A percentile compares a stretch with the other conserved stretches of the same genome.
Evolutionary conservation across 2,888 invertebrate species (phyloP).

Genomic region (Xylota sylvarum): DNA sequence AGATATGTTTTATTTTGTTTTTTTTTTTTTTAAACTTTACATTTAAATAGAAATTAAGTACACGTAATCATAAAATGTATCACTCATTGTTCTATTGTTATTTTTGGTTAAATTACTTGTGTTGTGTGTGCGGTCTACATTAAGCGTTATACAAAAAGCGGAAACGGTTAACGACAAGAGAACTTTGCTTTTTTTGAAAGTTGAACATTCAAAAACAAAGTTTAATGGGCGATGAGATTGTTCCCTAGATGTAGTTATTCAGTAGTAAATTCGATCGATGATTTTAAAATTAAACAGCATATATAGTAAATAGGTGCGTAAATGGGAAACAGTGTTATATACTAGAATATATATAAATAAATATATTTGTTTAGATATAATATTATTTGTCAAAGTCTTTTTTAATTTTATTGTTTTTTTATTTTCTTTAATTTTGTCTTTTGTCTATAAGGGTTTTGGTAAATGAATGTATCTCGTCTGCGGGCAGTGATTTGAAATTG

Average conservation of each 20-base stretch:
- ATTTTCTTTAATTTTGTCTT: slow-evolving; percentile 21
- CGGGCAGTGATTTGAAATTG: slow-evolving; percentile 3
- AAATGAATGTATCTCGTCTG: neutral
- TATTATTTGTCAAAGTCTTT: slow-evolving; percentile 76
- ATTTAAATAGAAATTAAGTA: slow-evolving; percentile 73
- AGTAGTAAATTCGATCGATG: slow-evolving; percentile 65
- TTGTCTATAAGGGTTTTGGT: slow-evolving; percentile 9
- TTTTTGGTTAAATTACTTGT: slow-evolving; percentile 75
- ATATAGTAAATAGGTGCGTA: neutral
- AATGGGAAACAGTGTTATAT: slow-evolving; percentile 24
- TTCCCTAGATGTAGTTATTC: slow-evolving; percentile 46
- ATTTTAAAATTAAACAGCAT: slow-evolving; percentile 65
- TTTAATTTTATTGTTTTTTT: slow-evolving; percentile 20
- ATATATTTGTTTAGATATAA: slow-evolving; percentile 42
- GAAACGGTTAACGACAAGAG: slow-evolving; percentile 73
- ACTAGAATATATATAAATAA: slow-evolving; percentile 47
- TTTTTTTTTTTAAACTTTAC: slow-evolving; percentile 21
- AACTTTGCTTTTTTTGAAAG: slow-evolving; percentile 45
- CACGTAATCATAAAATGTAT: slow-evolving; percentile 71
- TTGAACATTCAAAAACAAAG: slow-evolving; percentile 17
- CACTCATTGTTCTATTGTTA: slow-evolving; percentile 77
- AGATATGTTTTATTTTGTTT: slow-evolving; percentile 57
- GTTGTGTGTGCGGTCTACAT: slow-evolving; percentile 16
- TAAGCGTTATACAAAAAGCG: slow-evolving; percentile 26
- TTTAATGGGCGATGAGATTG: slow-evolving; percentile 21